These are phyloP conservation scores for Amphilophus citrinellus DNA, from an alignment of 2,113 vertebrate genomes.

Conservation along the genomic window DNA sequence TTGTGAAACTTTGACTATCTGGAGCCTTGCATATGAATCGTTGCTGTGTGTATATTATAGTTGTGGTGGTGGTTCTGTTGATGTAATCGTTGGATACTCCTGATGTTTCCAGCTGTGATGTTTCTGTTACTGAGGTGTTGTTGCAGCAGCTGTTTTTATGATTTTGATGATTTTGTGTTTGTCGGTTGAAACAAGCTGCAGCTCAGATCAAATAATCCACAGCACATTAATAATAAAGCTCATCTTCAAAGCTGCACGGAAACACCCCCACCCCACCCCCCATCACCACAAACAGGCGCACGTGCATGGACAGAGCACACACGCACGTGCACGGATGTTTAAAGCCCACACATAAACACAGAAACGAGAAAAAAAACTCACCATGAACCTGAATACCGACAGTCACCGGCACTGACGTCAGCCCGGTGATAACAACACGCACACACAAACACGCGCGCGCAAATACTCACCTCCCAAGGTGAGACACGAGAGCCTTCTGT, in stretches of 20 bases:
- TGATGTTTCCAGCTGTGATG: too few species aligned
- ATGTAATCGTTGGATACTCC: too few species aligned
- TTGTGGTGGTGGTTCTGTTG: too few species aligned
- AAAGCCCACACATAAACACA: not conserved
- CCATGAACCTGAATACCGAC: constrained; percentile 24
- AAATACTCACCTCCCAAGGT: constrained; percentile 59
- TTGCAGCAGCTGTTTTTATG: too few species aligned
- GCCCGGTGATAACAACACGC: not conserved
- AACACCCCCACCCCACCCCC: not conserved
- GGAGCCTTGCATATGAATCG: too few species aligned
- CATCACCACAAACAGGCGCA: not conserved
- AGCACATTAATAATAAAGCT: constrained; percentile 13
- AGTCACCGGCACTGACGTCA: constrained; percentile 50
- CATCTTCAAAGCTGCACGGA: not conserved
- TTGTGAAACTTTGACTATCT: not conserved
- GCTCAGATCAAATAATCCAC: not conserved
- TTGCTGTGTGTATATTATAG: too few species aligned
- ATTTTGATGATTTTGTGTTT: not conserved
- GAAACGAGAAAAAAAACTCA: not conserved
- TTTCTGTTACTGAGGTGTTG: not conserved
- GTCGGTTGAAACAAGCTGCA: not conserved
- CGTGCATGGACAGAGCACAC: not conserved
- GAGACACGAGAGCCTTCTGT: constrained; percentile 27
- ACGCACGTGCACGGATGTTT: not conserved
- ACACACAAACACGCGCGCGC: not conserved